A percentile compares a stretch with the other conserved stretches of the same genome.
These are phyloP conservation scores for Allophyes oxyacanthae DNA, from an alignment of 2,888 invertebrate species.

Conservation along the genomic window DNA sequence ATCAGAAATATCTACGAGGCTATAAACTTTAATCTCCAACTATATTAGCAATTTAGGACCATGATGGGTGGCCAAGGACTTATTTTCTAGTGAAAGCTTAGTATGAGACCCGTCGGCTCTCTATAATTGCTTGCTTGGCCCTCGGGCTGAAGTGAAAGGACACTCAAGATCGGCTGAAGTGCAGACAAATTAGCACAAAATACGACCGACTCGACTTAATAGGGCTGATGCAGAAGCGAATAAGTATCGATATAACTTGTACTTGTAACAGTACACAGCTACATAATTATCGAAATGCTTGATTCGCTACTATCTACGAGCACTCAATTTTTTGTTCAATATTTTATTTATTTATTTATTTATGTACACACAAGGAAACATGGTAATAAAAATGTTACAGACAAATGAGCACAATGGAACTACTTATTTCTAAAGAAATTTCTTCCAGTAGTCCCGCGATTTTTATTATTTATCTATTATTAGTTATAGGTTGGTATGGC, in stretches of 20 bases:
- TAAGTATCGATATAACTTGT: not conserved
- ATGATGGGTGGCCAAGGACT: constrained; percentile 20
- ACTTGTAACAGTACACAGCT: too few relatives aligned
- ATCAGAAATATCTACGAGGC: not conserved
- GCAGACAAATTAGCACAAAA: constrained; percentile 43
- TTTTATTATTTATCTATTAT: too few relatives aligned
- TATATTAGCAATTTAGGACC: constrained; percentile 14
- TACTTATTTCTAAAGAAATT: too few relatives aligned
- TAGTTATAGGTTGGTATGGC: too few relatives aligned
- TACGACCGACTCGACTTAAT: constrained; percentile 4
- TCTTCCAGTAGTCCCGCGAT: too few relatives aligned
- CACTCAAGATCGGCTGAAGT: constrained; percentile 41
- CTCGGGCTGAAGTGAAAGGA: constrained; percentile 22
- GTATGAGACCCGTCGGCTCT: constrained; percentile 23
- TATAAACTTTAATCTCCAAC: constrained; percentile 10
- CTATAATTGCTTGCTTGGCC: constrained; percentile 32
- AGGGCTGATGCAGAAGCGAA: constrained; percentile 2
- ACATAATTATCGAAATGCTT: too few relatives aligned
- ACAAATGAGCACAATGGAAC: too few relatives aligned
- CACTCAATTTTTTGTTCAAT: too few relatives aligned
- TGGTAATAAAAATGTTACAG: too few relatives aligned
- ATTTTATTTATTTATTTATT: too few relatives aligned
- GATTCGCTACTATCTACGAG: too few relatives aligned
- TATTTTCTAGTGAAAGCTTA: constrained; percentile 29
- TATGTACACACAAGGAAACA: too few relatives aligned